Evolutionary conservation across 1,140 invertebrate species (phyloP), one percentile per base, ranked within the genome.

Genomic region (Caenorhabditis latens): DNA sequence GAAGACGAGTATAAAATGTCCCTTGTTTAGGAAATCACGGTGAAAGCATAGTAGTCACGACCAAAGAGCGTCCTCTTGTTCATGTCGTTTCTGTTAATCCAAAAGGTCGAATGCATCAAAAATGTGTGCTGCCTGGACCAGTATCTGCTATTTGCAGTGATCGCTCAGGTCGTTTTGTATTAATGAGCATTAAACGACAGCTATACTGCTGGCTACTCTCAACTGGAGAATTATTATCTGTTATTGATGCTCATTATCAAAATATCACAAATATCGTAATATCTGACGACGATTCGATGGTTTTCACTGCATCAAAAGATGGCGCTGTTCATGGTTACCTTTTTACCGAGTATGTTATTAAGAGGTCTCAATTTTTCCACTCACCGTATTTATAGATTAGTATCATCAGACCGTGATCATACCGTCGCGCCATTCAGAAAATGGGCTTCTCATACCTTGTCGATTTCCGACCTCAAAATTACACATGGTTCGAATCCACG

Each of bases 201-300:
- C 71, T 79, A 5, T 79, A 79, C 11, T 79, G 46, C n/a, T 79
- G 71, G 71, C 46, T 79, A 53, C 53, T 89, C 8, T 58, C 84
- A 9, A 87, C 58, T 48, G 88, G 88, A 24, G 88, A 89, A 61
- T 61, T 89, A 48, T 42, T 89, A 16, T 71, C 79, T 21, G 86
- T 87, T 4, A 57, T 88, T n/a, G 88, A 89, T 42, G 85, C 83
- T 14, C 88, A 89, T 57, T 88, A 88, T 79, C 88, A 88, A 43
- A 40, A 55, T 43, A 88, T 89, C 24, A 65, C 83, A 2, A 83
- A 84, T 42, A 24, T 89, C 4, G 63, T 19, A 11, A 63, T 89
- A 14, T 89, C 85, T 46, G 48, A 55, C 11, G 88, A 89, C 50
- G 88, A 89, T 58, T 84, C 85, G 4, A 65, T 88, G 61, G 16